phyloP scores from a whole-genome alignment of 2,888 invertebrate species.

The Polydrusus cervinus region DNA sequence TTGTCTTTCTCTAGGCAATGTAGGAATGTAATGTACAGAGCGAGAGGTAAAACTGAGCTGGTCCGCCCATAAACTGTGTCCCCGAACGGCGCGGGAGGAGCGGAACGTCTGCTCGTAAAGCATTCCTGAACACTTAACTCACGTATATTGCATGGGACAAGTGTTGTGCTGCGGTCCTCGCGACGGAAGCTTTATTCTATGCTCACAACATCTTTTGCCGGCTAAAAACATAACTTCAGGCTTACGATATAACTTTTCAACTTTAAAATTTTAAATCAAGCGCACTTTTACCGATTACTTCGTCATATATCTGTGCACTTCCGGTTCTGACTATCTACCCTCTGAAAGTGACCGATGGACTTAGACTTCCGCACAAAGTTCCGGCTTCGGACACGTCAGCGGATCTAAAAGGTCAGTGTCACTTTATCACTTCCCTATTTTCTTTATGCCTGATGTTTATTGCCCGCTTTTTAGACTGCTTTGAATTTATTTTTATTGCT shows the following conservation, averaged over 20 bases:
- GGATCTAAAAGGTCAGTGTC: slow-evolving; percentile 71
- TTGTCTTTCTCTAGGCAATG: slow-evolving; percentile 62
- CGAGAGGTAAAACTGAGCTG: slow-evolving; percentile 71
- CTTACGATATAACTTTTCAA: slow-evolving; percentile 11
- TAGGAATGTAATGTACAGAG: slow-evolving; percentile 29
- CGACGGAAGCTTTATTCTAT: slow-evolving; percentile 63
- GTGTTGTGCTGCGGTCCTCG: slow-evolving; percentile 65
- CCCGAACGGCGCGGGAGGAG: slow-evolving; percentile 63
- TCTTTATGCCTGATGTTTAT: slow-evolving; percentile 50
- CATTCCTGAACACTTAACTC: slow-evolving; percentile 72
- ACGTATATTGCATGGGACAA: slow-evolving; percentile 71
- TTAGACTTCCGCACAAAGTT: slow-evolving; percentile 68
- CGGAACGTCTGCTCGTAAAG: slow-evolving; percentile 70
- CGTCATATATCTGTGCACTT: slow-evolving; percentile 48
- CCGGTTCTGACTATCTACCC: slow-evolving; percentile 45
- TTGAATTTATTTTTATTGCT: slow-evolving; percentile 34
- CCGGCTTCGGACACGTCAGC: slow-evolving; percentile 68
- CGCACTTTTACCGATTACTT: slow-evolving; percentile 29
- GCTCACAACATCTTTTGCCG: slow-evolving; percentile 63
- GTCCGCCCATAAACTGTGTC: slow-evolving; percentile 72
- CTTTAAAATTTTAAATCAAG: slow-evolving; percentile 20
- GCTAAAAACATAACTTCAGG: slow-evolving; percentile 30
- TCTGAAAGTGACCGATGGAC: slow-evolving; percentile 69
- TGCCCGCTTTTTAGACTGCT: slow-evolving; percentile 33
- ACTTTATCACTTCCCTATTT: slow-evolving; percentile 68